Base-by-base conservation (phyloP, 2,888 invertebrate species). In the Acronicta leporina region DNA sequence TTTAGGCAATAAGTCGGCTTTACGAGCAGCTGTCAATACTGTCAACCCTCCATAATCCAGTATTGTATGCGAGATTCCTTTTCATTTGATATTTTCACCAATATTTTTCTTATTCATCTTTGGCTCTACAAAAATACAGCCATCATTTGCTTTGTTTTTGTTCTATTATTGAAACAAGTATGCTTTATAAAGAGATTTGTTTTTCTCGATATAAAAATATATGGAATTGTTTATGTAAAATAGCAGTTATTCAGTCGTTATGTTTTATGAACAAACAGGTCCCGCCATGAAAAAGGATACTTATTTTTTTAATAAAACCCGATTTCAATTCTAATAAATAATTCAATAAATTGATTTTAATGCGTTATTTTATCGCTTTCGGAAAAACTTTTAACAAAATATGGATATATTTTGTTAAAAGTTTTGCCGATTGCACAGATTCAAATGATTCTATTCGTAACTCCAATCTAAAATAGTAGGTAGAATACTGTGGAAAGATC, bases 21-120 rank as follows among this genome's bases (percentile, higher is more conserved):
- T 85, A 86, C 78, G 83, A 81, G 72, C 80, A 77, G 75, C 85
- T 84, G 85, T 78, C 85, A 84, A 87, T 87, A 76, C 80, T 77
- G 78, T 79, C 81, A 82, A 74, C 81, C 79, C 76, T 77, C 70
- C 66, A 66, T 67, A 67, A 68, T 77, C 59, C 42, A 35, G 41
- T 30, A 63, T 66, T 57, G 59, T 59, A 50, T 49, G 61, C 51
- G 52, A 64, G 54, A 69, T 61, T 77, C 59, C 59, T 48, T 20
- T 45, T 55, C 52, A 40, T 63, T 54, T 51, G 42, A 54, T 42
- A 73, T 74, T 71, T 71, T 33, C 48, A 42, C 58, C 45, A 47
- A 74, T 68, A 64, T 77, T 75, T 71, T 75, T 60, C 59, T 68
- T 53, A 50, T 49, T 40, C 40, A 60, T 44, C 47, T 65, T 57